Evolutionary conservation across 2,113 vertebrate species (phyloP).

Genomic region (Pristiophorus japonicus): DNA sequence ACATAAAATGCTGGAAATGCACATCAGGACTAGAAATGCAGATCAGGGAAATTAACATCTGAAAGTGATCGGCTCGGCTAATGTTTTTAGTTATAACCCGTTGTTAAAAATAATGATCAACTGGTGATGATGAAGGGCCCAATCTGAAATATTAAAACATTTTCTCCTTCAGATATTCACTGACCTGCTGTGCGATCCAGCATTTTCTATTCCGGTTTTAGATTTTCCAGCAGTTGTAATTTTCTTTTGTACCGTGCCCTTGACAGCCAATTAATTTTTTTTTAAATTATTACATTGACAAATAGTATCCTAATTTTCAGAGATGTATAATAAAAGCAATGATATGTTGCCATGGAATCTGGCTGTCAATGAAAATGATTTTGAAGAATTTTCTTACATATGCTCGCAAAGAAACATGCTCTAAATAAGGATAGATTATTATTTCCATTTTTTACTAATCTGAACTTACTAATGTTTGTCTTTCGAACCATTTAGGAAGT

Average conservation of each 20-base stretch:
- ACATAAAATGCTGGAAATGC: background rate
- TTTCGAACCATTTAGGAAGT: background rate
- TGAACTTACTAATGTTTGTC: background rate
- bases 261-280: background rate
- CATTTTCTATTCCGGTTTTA: background rate
- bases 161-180: background rate
- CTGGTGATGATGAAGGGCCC: background rate
- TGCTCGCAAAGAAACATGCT: background rate
- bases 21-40: background rate
- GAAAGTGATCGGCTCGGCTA: background rate
- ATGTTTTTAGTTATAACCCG: background rate
- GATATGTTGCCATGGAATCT: too few species aligned
- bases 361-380: background rate
- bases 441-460: background rate
- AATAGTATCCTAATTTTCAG: background rate
- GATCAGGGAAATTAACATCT: background rate
- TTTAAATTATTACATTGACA: background rate
- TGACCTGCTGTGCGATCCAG: background rate
- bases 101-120: background rate
- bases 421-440: background rate
- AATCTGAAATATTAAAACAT: background rate
- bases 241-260: background rate
- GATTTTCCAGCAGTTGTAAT: background rate
- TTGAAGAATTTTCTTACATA: background rate
- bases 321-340: too few species aligned